phyloP scores from a whole-genome alignment of 1,140 invertebrate genomes.

The Lepidurus packardi region DNA sequence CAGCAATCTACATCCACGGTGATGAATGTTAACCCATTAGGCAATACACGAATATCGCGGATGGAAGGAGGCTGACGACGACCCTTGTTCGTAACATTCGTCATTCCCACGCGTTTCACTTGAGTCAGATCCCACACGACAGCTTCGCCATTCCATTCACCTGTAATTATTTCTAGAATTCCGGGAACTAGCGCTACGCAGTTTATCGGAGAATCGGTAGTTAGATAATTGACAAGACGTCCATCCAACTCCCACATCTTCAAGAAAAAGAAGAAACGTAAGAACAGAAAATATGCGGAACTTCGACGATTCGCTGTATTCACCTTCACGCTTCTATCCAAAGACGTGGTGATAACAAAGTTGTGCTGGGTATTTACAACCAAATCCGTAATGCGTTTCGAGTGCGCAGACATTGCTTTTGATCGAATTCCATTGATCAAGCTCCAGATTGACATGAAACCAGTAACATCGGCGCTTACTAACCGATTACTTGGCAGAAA shows the following conservation, averaged over 20 bases:
- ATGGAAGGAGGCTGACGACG: not conserved
- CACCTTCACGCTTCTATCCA: constrained; percentile 39
- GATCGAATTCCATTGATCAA: constrained; percentile 37
- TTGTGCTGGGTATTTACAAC: constrained; percentile 45
- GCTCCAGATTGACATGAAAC: constrained; percentile 40
- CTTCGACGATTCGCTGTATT: not conserved
- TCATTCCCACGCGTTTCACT: not conserved
- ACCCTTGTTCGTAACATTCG: not conserved
- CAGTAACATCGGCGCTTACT: constrained; percentile 31
- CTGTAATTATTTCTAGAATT: constrained; percentile 43
- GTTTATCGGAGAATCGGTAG: constrained; percentile 43
- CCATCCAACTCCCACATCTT: constrained; percentile 1
- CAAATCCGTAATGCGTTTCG: not conserved
- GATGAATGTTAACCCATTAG: not conserved
- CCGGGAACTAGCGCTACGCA: constrained; percentile 47
- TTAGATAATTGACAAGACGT: not conserved
- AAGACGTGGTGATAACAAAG: constrained; percentile 43
- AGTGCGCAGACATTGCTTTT: not conserved
- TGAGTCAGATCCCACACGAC: constrained; percentile 44
- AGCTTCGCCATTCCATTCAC: constrained; percentile 44
- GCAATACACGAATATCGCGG: not conserved
- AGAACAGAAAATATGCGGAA: not conserved
- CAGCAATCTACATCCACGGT: not conserved
- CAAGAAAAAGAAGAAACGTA: not conserved
- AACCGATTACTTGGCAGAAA: not conserved